phyloP scores from a whole-genome alignment of 2,888 invertebrate genomes.

The Pteria penguin region DNA sequence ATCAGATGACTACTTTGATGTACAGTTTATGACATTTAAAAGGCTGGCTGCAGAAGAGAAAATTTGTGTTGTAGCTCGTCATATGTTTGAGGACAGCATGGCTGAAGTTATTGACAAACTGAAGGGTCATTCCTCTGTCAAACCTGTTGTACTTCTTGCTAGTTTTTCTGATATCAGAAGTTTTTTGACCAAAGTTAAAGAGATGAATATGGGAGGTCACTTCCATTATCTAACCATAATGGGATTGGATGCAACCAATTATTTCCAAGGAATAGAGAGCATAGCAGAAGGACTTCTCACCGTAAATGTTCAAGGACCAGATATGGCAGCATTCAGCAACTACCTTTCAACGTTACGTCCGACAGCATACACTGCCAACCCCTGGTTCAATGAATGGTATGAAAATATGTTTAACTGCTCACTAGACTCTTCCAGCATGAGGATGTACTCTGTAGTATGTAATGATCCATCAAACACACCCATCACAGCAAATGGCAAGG shows the following conservation, averaged over 20 bases:
- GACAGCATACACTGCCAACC: constrained; percentile 62
- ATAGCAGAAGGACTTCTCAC: constrained; percentile 66
- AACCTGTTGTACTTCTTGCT: constrained; percentile 63
- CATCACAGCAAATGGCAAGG: constrained; percentile 52
- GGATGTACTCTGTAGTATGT: constrained; percentile 44
- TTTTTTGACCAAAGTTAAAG: constrained; percentile 53
- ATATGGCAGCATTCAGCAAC: constrained; percentile 33
- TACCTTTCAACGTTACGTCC: constrained; percentile 60
- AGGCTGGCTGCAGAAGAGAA: constrained; percentile 64
- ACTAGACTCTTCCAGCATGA: constrained; percentile 46
- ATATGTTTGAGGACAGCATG: constrained; percentile 39
- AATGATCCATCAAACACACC: constrained; percentile 25
- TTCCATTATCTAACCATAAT: constrained; percentile 68
- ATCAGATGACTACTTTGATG: constrained; percentile 57
- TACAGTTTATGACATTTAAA: constrained; percentile 53
- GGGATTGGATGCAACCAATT: constrained; percentile 25
- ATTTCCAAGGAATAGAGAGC: constrained; percentile 57
- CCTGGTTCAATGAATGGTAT: constrained; percentile 76
- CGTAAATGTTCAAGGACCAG: constrained; percentile 46
- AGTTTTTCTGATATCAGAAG: constrained; percentile 31
- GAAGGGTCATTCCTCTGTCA: constrained; percentile 50
- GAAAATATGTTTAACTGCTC: constrained; percentile 67
- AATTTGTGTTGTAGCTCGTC: constrained; percentile 71
- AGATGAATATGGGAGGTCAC: constrained; percentile 43
- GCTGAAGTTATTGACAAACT: constrained; percentile 50